Percentiles rank a stretch among this genome's conserved stretches.
These are phyloP conservation scores for Bombus balteatus DNA, from an alignment of 1,140 invertebrate species.

Conservation along the genomic window DNA sequence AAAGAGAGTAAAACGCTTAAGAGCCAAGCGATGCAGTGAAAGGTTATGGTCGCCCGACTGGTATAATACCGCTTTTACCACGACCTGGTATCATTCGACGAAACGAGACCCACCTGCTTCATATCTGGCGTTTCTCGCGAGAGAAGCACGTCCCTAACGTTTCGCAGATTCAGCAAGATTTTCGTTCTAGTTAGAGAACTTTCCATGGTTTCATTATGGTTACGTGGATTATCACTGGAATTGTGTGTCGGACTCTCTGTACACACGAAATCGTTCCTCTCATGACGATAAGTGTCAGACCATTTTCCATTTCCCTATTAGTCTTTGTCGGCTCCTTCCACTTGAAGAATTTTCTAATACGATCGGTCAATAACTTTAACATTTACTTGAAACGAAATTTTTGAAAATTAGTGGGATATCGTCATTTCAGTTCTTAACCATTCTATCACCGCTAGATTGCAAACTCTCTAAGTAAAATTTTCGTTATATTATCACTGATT, in stretches of 20 bases:
- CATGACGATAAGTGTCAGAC: neutral
- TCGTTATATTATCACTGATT: too few species aligned
- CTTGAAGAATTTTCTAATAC: too few species aligned
- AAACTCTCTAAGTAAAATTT: too few species aligned
- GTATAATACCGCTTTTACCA: slow-evolving; percentile 35
- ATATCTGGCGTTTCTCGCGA: slow-evolving; percentile 29
- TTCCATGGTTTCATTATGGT: slow-evolving; percentile 14
- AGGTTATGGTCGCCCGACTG: slow-evolving; percentile 37
- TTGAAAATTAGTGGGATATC: too few species aligned
- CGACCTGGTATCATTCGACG: slow-evolving; percentile 35
- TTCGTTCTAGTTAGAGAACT: neutral
- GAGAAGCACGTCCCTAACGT: neutral
- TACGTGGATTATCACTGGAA: neutral
- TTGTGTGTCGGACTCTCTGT: neutral
- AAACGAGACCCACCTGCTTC: slow-evolving; percentile 45
- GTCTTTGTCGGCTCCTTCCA: too few species aligned
- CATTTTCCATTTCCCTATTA: too few species aligned
- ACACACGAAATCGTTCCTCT: neutral
- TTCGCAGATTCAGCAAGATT: slow-evolving; percentile 15
- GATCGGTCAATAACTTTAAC: too few species aligned
- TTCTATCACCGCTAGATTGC: too few species aligned
- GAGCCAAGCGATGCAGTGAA: slow-evolving; percentile 36
- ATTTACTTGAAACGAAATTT: too few species aligned
- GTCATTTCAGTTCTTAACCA: too few species aligned
- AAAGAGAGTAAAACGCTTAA: slow-evolving; percentile 35